Evolutionary conservation across 2,113 vertebrate species (phyloP), one percentile per base, ranked within the genome.

Genomic region (Gallinago paraguaiae): DNA sequence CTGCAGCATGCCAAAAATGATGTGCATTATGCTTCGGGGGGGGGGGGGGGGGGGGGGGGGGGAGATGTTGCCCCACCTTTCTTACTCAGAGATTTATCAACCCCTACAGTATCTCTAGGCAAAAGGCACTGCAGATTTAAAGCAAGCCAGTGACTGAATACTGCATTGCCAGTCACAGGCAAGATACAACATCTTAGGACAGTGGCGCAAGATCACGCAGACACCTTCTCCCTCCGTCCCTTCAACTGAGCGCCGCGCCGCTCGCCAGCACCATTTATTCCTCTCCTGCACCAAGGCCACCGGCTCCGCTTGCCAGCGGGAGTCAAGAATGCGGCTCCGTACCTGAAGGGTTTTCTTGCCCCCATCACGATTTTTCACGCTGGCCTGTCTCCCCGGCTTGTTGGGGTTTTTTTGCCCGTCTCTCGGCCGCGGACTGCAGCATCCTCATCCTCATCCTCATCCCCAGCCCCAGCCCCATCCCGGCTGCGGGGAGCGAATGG

Each of bases 351-450:
- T 90, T 87, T 63, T 92, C 81, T 59, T 31, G 54, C 75, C 86
- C 96, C 88, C 82, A 72, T 59, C 60, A 65, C 17, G 19, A 46
- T 79, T 72, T 87, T 53, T 76, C 81, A 56, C 17, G 27, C 95
- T 79, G 59, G 69, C 41, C 56, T 39, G 53, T 39, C 86, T 87
- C 53, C 88, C 60, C 82, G 51, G 35, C 82, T 93, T 88, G 75
- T 88, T 96, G n/a, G n/a, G n/a, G 91, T 65, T 39, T 39, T 39
- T 92, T 65, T 7, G 67, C 89, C 15, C 82, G 84, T 86, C 17
- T 82, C 82, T 86, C 77, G 45, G 86, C 71, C 50, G 90, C 27
- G 37, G 68, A 43, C 56, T 82, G 95, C 96, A 25, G 80, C 57
- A n/a, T 64, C 37, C 37, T 39, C 10, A 39, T 39, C 37, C 37